phyloP scores from a whole-genome alignment of 2,113 vertebrate species.

The Ctenodactylus gundi region DNA sequence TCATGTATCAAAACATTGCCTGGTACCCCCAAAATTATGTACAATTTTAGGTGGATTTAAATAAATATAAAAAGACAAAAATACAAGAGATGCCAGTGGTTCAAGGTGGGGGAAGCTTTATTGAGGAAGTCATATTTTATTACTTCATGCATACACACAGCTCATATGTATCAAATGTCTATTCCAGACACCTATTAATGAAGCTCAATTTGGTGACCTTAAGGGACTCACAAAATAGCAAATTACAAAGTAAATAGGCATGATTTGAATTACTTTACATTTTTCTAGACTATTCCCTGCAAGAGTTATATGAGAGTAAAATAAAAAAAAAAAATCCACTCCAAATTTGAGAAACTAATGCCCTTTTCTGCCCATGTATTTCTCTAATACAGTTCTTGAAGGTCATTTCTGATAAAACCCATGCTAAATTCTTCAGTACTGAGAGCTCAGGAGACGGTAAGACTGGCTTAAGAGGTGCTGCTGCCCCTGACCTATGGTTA shows the following conservation, averaged over 20 bases:
- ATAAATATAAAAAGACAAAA: not conserved
- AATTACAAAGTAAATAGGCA: slow-evolving; percentile 9
- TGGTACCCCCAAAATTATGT: not conserved
- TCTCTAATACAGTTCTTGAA: slow-evolving; percentile 9
- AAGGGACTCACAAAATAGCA: not conserved
- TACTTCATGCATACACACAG: not conserved
- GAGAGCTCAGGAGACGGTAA: not conserved
- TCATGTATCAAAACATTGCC: not conserved
- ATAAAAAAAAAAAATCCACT: not conserved
- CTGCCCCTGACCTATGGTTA: not conserved
- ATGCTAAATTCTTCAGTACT: not conserved
- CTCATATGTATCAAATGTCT: not conserved
- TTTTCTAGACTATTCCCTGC: not conserved
- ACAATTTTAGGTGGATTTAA: not conserved
- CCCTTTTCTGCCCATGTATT: not conserved
- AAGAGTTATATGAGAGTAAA: slow-evolving; percentile 1
- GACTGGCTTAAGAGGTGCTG: not conserved
- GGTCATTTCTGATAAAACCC: not conserved
- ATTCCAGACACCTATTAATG: not conserved
- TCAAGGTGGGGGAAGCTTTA: not conserved
- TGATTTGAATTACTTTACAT: not conserved
- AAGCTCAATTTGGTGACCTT: not conserved
- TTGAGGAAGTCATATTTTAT: not conserved
- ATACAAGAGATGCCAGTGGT: slow-evolving; percentile 16
- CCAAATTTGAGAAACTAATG: not conserved